phyloP scores from a whole-genome alignment of 2,797 vertebrate species.

The Siniperca scherzeri region DNA sequence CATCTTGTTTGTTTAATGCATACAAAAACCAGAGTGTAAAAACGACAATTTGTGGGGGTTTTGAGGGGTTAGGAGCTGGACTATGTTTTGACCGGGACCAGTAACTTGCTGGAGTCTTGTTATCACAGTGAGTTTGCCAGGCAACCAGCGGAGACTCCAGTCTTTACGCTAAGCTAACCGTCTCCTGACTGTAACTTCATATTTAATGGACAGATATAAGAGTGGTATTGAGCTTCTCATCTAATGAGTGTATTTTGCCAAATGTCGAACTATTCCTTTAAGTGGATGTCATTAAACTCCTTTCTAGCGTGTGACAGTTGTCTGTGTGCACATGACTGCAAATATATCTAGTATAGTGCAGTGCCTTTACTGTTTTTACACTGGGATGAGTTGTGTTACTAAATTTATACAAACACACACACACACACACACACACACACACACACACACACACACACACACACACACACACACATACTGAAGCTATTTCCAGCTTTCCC shows the following conservation, averaged over 20 bases:
- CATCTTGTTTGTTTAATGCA: too few relatives aligned
- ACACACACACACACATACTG: slow-evolving; percentile 44
- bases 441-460: slow-evolving; percentile 43
- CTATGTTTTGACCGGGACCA: background rate
- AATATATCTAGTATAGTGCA: too few relatives aligned
- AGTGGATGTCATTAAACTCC: background rate
- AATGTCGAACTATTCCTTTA: background rate
- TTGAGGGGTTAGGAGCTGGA: background rate
- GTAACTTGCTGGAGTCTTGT: background rate
- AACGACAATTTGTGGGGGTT: too few relatives aligned
- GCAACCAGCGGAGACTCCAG: background rate
- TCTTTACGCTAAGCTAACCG: background rate
- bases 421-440: slow-evolving; percentile 43
- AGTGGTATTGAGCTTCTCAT: background rate
- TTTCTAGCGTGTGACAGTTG: background rate
- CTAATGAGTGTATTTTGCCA: background rate
- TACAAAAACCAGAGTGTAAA: too few relatives aligned
- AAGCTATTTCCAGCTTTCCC: slow-evolving; percentile 80
- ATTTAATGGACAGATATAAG: background rate
- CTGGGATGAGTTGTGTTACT: slow-evolving; percentile 54
- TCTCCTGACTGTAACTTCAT: background rate
- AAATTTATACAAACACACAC: slow-evolving; percentile 58
- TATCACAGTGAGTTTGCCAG: background rate
- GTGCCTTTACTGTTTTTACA: slow-evolving; percentile 15
- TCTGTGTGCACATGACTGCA: too few relatives aligned